Base-by-base conservation (phyloP, 2,113 vertebrate genomes). In the Megaceryle maxima region DNA sequence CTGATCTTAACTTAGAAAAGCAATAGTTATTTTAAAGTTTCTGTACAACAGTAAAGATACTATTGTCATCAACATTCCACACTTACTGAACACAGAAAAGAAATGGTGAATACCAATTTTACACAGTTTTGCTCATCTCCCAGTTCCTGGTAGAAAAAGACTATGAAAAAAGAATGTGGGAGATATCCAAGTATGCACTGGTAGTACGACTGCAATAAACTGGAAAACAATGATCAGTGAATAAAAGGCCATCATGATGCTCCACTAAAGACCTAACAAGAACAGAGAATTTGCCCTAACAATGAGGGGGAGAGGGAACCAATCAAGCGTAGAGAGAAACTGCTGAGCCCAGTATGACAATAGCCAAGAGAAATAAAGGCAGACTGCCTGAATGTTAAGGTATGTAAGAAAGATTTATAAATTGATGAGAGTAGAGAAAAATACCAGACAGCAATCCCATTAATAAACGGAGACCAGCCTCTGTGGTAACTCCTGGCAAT, bases 391-490 rank as follows among this genome's bases (percentile, higher is more conserved):
- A 39, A 78, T 75, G 93, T 83, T 33, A 83, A 84, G 15, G 64
- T 92, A 77, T 91, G 31, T 78, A 79, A 93, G 63, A 64, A 73
- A 53, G 53, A 43, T 10, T 93, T 92, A 79, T 33, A 90, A 94
- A 96, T 80, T 89, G 90, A 91, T 64, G 53, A 77, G 53, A 53
- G 20, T 39, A 81, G 92, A 85, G 39, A 57, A 97, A 51, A 96
- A 96, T 5, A 69, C 25, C 93, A 76, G 86, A 68, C 67, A 96
- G 92, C 80, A 95, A 95, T 70, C 41, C 63, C 62, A 37, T 93
- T 96, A 94, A 83, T 84, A 93, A 96, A 82, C 44, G 83, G 76
- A 97, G 94, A 92, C 79, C 94, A 82, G 91, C 92, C 92, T 94
- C 60, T 7, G 3, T 29, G 16, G 46, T 76, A 44, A 83, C 78